A percentile compares a stretch with the other conserved stretches of the same genome.
These are phyloP conservation scores for Heliothis peltigera DNA, from an alignment of 2,888 invertebrate species.

Conservation along the genomic window DNA sequence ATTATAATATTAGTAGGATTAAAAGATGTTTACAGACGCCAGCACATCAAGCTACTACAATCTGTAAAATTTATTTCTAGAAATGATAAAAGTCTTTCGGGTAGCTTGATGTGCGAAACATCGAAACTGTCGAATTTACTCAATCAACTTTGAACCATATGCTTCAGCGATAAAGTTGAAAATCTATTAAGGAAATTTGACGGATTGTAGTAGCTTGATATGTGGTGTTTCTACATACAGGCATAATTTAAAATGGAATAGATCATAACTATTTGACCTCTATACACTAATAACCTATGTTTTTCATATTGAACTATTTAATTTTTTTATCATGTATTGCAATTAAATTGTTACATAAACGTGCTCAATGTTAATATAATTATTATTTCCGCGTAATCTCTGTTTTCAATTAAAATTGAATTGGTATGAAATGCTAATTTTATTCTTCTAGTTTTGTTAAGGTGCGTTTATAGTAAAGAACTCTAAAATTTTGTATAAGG, in stretches of 20 bases:
- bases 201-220: too few relatives aligned
- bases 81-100: too few relatives aligned
- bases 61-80: too few relatives aligned
- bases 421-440: constrained; percentile 20
- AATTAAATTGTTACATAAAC: constrained; percentile 21
- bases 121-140: too few relatives aligned
- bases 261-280: constrained; percentile 39
- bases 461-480: constrained; percentile 2
- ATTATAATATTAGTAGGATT: too few relatives aligned
- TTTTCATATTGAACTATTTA: constrained; percentile 31
- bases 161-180: too few relatives aligned
- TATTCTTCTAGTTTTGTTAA: constrained; percentile 5
- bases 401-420: constrained; percentile 16
- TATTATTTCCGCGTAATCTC: constrained; percentile 43
- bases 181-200: too few relatives aligned
- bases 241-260: constrained; percentile 18
- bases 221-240: constrained; percentile 4
- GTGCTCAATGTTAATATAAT: constrained; percentile 2
- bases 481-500: neutral
- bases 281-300: constrained; percentile 7
- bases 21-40: too few relatives aligned
- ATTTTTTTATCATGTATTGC: too few relatives aligned
- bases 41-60: too few relatives aligned
- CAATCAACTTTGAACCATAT: too few relatives aligned
- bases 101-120: too few relatives aligned